Conservation (phyloP, 2,113 vertebrate genomes). For the Heloderma charlesbogerti region DNA sequence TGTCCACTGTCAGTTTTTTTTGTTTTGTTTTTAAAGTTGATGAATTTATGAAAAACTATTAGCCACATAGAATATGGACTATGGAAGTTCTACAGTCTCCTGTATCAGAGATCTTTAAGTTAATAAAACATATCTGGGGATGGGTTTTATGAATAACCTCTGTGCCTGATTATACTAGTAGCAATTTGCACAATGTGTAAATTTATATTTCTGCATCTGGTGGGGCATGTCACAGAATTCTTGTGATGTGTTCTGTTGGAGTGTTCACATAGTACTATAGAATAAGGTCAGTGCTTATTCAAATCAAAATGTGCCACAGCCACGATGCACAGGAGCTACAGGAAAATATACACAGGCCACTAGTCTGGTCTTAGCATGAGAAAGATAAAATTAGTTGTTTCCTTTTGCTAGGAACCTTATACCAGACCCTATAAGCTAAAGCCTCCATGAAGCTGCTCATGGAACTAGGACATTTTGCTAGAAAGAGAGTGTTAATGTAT, state of each 20-base stretch:
- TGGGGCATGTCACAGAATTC: not conserved
- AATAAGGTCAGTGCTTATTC: not conserved
- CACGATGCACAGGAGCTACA: too few species aligned
- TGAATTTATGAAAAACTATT: not conserved
- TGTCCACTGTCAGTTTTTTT: not conserved
- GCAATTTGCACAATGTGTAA: not conserved
- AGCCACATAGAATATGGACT: not conserved
- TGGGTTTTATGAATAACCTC: not conserved
- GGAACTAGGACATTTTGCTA: not conserved
- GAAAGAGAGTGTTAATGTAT: not conserved
- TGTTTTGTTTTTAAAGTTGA: not conserved
- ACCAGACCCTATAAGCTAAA: not conserved
- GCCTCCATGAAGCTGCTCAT: not conserved
- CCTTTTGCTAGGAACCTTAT: not conserved
- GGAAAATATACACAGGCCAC: too few species aligned
- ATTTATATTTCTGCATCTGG: not conserved
- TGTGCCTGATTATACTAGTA: not conserved
- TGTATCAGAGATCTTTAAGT: not conserved
- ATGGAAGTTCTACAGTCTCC: not conserved
- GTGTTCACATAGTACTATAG: not conserved
- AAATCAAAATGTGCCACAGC: not conserved
- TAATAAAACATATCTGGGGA: not conserved
- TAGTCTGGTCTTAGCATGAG: not conserved
- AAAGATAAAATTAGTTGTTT: not conserved
- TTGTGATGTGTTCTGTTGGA: not conserved